Evolutionary conservation across 2,113 vertebrate genomes (phyloP).

Genomic region (Fregata magnificens): DNA sequence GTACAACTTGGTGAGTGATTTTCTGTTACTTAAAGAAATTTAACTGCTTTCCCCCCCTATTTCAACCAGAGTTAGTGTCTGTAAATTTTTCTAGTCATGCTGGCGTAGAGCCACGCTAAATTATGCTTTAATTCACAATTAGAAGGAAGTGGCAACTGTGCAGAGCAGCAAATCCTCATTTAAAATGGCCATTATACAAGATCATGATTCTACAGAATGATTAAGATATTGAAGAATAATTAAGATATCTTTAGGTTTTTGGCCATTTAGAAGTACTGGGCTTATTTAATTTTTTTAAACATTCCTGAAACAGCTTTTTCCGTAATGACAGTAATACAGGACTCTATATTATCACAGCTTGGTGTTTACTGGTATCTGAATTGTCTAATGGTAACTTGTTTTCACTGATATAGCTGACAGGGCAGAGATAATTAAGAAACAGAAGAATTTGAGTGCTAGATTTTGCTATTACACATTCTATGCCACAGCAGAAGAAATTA

Average conservation of each 20-base stretch:
- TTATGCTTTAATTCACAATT: slow-evolving; percentile 71
- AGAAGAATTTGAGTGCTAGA: background rate
- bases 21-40: slow-evolving; percentile 28
- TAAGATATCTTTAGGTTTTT: slow-evolving; percentile 36
- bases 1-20: background rate
- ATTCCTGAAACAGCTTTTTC: background rate
- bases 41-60: background rate
- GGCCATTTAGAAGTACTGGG: slow-evolving; percentile 7
- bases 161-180: slow-evolving; percentile 61
- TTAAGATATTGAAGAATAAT: slow-evolving; percentile 66
- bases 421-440: slow-evolving; percentile 61
- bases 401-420: slow-evolving; percentile 39
- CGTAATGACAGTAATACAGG: slow-evolving; percentile 4
- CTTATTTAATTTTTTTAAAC: slow-evolving; percentile 38
- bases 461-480: slow-evolving; percentile 6
- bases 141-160: slow-evolving; percentile 56
- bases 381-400: slow-evolving; percentile 39
- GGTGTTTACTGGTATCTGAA: slow-evolving; percentile 38
- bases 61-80: slow-evolving; percentile 17
- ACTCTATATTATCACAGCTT: slow-evolving; percentile 27
- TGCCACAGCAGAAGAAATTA: slow-evolving; percentile 29
- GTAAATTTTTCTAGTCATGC: slow-evolving; percentile 48
- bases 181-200: slow-evolving; percentile 43
- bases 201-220: slow-evolving; percentile 52
- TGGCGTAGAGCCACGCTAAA: slow-evolving; percentile 31